Evolutionary conservation across 1,140 invertebrate genomes (phyloP).

Genomic region (Euura lappo): DNA sequence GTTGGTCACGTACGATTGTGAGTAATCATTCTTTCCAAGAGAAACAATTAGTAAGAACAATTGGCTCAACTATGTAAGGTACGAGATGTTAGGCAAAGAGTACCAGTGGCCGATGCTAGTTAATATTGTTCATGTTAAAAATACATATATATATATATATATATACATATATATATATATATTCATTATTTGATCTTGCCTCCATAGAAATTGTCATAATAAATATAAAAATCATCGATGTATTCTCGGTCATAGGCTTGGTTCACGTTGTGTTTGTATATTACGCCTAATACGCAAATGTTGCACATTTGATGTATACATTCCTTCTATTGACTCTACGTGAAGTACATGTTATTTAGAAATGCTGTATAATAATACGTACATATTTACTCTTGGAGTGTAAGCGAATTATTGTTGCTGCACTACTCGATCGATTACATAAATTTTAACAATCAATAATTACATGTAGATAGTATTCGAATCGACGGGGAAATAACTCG

Average conservation of each 20-base stretch:
- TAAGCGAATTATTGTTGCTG: no score
- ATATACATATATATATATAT: no score
- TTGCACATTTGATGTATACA: no score
- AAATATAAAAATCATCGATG: background rate
- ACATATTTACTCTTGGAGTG: no score
- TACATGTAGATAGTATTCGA: no score
- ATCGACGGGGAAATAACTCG: no score
- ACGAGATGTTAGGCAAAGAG: constrained; percentile 23
- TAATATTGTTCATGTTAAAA: constrained; percentile 28
- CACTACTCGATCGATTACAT: no score
- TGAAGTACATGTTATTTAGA: background rate
- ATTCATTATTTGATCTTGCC: constrained; percentile 51
- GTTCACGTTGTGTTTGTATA: background rate
- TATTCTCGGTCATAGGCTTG: background rate
- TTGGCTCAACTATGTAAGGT: constrained; percentile 51
- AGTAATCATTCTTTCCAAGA: background rate
- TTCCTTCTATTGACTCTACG: no score
- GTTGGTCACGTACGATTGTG: no score
- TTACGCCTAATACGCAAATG: no score
- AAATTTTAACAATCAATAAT: no score
- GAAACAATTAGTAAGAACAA: constrained; percentile 16
- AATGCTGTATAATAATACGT: no score
- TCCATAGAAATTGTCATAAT: constrained; percentile 40
- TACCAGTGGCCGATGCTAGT: constrained; percentile 43
- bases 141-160: background rate